phyloP scores from a whole-genome alignment of 2,113 vertebrate genomes.

The Ursus arctos region DNA sequence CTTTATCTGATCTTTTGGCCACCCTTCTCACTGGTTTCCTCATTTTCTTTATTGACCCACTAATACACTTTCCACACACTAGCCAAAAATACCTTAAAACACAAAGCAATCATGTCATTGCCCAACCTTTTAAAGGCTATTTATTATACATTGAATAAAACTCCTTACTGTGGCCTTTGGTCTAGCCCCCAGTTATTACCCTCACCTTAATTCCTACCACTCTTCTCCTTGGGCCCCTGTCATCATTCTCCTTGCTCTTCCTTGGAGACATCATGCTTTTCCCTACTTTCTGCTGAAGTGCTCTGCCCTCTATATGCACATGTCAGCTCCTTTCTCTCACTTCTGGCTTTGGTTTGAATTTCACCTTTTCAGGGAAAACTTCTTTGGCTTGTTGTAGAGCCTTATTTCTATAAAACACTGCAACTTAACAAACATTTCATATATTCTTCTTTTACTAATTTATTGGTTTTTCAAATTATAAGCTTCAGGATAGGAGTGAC shows the following conservation, averaged over 20 bases:
- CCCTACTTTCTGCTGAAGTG: not conserved
- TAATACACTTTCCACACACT: not conserved
- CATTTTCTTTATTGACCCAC: not conserved
- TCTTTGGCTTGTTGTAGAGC: not conserved
- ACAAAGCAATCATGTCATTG: not conserved
- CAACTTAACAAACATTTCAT: slow-evolving; percentile 16
- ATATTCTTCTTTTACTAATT: not conserved
- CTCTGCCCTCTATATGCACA: not conserved
- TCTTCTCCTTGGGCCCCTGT: not conserved
- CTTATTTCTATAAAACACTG: slow-evolving; percentile 23
- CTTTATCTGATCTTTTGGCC: not conserved
- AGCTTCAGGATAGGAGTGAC: not conserved
- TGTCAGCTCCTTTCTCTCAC: not conserved
- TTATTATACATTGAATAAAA: not conserved
- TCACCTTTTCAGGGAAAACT: not conserved
- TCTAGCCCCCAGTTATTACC: not conserved
- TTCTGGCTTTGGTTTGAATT: slow-evolving; percentile 20
- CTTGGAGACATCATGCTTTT: not conserved
- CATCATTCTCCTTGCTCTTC: not conserved
- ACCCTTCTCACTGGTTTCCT: not conserved
- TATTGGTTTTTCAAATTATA: not conserved
- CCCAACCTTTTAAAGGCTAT: not conserved
- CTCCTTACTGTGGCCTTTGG: not conserved
- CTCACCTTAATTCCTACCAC: not conserved
- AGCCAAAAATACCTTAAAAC: not conserved